Conservation (phyloP, 2,113 vertebrate genomes). For the Phocoena sinus region DNA sequence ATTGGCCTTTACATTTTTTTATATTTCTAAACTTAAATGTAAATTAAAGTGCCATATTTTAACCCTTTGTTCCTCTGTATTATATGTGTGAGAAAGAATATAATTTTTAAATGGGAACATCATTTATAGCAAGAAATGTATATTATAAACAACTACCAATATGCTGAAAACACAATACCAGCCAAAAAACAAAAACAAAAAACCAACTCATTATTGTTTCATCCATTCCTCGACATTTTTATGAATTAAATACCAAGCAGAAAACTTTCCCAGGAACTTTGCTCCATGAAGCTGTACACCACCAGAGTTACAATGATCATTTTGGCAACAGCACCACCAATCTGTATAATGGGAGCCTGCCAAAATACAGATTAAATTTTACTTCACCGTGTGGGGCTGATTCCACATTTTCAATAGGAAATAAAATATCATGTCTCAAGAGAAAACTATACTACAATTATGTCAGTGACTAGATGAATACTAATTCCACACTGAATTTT, state of each 20-base stretch:
- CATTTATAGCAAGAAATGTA: conserved; percentile 1
- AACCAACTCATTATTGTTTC: background rate
- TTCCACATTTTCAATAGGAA: conserved; percentile 25
- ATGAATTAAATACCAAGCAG: conserved; percentile 18
- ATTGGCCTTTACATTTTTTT: background rate
- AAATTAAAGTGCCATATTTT: background rate
- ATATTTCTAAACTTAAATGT: conserved; percentile 17
- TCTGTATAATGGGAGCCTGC: background rate
- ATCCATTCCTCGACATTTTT: background rate
- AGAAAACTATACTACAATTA: conserved; percentile 46
- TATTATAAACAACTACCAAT: background rate
- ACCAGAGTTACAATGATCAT: background rate
- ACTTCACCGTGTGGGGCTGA: background rate
- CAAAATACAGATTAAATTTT: conserved; percentile 47
- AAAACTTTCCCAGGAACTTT: conserved; percentile 8
- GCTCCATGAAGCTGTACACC: background rate
- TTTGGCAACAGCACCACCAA: background rate
- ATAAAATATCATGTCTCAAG: background rate
- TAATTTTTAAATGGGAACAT: conserved; percentile 32
- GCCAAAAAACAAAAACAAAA: background rate
- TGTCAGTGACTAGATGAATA: conserved; percentile 13
- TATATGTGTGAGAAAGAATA: background rate
- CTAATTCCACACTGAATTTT: conserved; percentile 40
- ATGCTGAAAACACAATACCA: conserved; percentile 32
- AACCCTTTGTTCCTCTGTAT: background rate